These are phyloP conservation scores for Torymus aiolomorphi DNA, from an alignment of 2,888 invertebrate species.

Conservation along the genomic window DNA sequence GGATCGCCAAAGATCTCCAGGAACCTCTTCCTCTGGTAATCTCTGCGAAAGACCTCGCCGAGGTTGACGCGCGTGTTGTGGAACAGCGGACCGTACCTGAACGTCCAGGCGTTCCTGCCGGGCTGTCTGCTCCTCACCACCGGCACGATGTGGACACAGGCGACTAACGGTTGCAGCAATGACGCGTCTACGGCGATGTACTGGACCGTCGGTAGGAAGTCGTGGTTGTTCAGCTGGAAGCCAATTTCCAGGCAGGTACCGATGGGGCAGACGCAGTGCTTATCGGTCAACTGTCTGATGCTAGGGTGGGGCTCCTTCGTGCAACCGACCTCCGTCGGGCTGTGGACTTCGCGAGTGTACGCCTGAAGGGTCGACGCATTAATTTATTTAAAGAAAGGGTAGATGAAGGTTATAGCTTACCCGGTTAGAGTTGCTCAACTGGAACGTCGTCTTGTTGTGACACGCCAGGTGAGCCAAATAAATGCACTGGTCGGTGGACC, in stretches of 20 bases:
- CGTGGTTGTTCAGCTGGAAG: background rate
- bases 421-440: background rate
- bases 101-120: background rate
- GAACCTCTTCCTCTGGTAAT: constrained; percentile 6
- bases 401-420: too few relatives aligned
- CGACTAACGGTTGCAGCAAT: background rate
- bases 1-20: background rate
- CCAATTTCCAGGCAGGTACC: background rate
- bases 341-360: background rate
- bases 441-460: background rate
- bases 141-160: background rate
- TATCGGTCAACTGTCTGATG: too few relatives aligned
- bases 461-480: background rate
- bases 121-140: background rate
- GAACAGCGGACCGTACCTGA: background rate
- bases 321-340: background rate
- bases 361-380: too few relatives aligned
- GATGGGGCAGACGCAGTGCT: background rate
- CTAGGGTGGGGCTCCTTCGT: too few relatives aligned
- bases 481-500: background rate
- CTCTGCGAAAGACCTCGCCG: background rate
- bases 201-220: background rate
- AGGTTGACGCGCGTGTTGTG: background rate
- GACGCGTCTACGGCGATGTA: background rate
- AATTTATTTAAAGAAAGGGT: too few relatives aligned